Evolutionary conservation across 2,113 vertebrate species (phyloP), one percentile per base, ranked within the genome.

Genomic region (Ceratotherium simum): DNA sequence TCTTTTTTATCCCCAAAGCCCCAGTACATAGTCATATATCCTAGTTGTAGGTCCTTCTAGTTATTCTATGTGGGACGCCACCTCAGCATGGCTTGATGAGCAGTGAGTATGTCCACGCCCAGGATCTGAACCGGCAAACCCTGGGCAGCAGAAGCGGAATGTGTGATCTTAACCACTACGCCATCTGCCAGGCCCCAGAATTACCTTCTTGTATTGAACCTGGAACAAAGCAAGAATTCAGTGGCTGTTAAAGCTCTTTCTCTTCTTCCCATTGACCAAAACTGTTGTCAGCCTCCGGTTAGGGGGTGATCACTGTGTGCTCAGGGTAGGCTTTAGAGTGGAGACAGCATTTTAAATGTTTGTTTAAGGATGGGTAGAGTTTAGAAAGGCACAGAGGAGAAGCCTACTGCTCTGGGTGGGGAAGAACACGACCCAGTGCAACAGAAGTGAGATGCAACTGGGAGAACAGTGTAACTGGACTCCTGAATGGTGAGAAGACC

Each of bases 271-370:
- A 23, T n/a, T 73, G 64, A 64, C 6, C 14, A 86, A 72, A 75
- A 39, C 0, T 18, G 8, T 20, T 29, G 9, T 39, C 27, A 27
- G 21, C 33, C 54, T 91, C 82, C 39, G 31, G 33, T 25, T 60
- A 51, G 16, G 23, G 5, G 1, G 1, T 6, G 18, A 23, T n/a
- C 10, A 31, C 1, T 25, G 29, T 56, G 46, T 6, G 10, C 14
- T 56, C 21, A 16, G 2, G 2, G 16, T 48, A 36, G 42, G 25
- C 69, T 91, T 33, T 48, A 18, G 11, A 36, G 0, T 84, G 3
- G 11, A 60, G 51, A 25, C 8, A 36, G 42, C 54, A 73, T 84
- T n/a, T 69, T 64, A 72, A 14, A 10, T 67, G 42, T 84, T 16
- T 56, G 4, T 46, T 80, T n/a, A 65, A 78, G 31, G 6, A 62